phyloP scores from a whole-genome alignment of 2,797 vertebrate genomes.

The Borostomias antarcticus region DNA sequence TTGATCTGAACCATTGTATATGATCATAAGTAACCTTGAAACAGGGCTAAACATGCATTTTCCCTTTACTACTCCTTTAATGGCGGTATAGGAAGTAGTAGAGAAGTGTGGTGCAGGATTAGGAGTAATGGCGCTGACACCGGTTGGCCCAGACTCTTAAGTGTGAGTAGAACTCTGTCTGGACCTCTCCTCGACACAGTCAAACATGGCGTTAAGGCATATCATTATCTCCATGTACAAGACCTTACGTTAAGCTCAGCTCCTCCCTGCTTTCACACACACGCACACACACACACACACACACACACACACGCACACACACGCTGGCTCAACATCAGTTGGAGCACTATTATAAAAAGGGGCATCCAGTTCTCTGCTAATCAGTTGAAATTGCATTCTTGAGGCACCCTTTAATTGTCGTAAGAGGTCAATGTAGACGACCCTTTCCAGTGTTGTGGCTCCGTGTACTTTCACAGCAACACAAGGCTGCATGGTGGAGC shows the following conservation, averaged over 20 bases:
- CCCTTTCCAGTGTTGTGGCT: constrained; percentile 6
- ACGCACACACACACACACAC: too few relatives aligned
- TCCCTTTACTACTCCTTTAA: too few relatives aligned
- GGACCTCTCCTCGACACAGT: too few relatives aligned
- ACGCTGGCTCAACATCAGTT: constrained; percentile 22
- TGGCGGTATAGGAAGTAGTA: too few relatives aligned
- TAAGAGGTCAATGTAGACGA: constrained; percentile 36
- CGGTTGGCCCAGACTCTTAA: too few relatives aligned
- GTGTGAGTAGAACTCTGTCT: too few relatives aligned
- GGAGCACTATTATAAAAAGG: constrained; percentile 21
- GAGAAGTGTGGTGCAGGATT: too few relatives aligned
- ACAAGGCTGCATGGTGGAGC: not conserved
- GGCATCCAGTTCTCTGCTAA: constrained; percentile 26
- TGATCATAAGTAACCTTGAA: too few relatives aligned
- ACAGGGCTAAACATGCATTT: too few relatives aligned
- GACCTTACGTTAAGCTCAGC: constrained; percentile 4
- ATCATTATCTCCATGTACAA: not conserved
- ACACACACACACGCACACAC: too few relatives aligned
- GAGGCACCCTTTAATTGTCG: constrained; percentile 39
- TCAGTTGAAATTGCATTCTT: constrained; percentile 37
- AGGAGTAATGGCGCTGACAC: too few relatives aligned
- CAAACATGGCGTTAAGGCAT: not conserved
- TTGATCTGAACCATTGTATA: too few relatives aligned
- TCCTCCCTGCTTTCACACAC: constrained; percentile 8
- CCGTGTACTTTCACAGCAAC: constrained; percentile 6